Evolutionary conservation across 2,888 invertebrate genomes (phyloP).

Genomic region (Lottia scabra): DNA sequence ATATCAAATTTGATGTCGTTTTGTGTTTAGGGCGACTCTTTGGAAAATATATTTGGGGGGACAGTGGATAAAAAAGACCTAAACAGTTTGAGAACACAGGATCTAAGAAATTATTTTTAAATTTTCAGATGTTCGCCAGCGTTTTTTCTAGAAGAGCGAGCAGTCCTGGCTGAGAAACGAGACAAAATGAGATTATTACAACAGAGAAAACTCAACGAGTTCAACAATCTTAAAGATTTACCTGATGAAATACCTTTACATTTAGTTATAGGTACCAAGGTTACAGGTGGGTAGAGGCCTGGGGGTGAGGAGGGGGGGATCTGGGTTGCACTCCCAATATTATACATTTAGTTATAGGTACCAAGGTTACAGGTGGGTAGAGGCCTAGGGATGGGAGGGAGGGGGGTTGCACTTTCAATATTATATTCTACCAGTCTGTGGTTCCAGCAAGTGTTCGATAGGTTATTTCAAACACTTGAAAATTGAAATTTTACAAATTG

Average conservation of each 20-base stretch:
- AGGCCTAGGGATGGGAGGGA: not conserved
- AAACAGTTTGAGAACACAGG: no score
- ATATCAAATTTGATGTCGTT: no score
- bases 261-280: conserved; percentile 93
- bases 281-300: conserved; percentile 64
- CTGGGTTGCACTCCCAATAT: not conserved
- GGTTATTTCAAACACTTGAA: no score
- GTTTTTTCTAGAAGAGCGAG: conserved; percentile 95
- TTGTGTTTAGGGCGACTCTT: no score
- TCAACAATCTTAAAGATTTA: conserved; percentile 82
- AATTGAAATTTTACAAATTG: no score
- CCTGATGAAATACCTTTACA: conserved; percentile 95
- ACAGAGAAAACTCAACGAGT: conserved; percentile 81
- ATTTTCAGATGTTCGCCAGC: conserved; percentile 73
- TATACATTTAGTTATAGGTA: conserved; percentile 93
- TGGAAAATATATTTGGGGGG: no score
- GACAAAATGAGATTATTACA: conserved; percentile 93
- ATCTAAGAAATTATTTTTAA: not conserved
- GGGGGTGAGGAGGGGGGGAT: not conserved
- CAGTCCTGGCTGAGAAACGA: conserved; percentile 89
- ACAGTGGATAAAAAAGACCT: no score
- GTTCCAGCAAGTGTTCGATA: no score
- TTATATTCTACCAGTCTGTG: no score
- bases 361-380: conserved; percentile 77
- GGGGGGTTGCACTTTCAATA: not conserved